These are phyloP conservation scores for Elysia crispata DNA, from an alignment of 2,888 invertebrate genomes.

Conservation along the genomic window DNA sequence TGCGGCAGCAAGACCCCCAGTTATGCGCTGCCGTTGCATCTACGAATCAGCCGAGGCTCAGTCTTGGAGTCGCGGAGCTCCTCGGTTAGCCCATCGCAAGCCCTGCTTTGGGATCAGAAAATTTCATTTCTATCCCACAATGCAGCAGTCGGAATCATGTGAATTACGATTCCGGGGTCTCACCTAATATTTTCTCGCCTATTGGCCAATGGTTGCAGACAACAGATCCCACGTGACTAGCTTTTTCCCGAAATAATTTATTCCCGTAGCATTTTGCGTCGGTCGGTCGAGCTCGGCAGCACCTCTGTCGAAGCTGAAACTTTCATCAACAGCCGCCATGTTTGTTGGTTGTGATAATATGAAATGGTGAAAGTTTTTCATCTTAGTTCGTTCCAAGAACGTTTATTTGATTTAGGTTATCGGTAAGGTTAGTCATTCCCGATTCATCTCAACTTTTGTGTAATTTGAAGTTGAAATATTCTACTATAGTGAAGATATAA, in stretches of 20 bases:
- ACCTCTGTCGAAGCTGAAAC: conserved; percentile 94
- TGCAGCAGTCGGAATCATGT: conserved; percentile 51
- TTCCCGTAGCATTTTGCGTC: conserved; percentile 63
- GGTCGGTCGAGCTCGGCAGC: conserved; percentile 78
- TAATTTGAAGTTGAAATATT: too few relatives aligned
- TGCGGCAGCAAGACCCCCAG: conserved; percentile 42
- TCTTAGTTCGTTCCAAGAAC: conserved; percentile 47
- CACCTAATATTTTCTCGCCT: conserved; percentile 44
- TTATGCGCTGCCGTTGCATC: conserved; percentile 49
- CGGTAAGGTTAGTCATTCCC: conserved; percentile 51
- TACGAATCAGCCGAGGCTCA: conserved; percentile 36
- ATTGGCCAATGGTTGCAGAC: conserved; percentile 55
- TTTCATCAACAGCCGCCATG: conserved; percentile 97
- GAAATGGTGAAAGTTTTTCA: conserved; percentile 49
- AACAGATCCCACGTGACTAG: conserved; percentile 61
- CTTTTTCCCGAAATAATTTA: conserved; percentile 70
- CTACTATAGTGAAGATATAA: too few relatives aligned
- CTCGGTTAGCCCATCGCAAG: background rate
- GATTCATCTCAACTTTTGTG: conserved; percentile 22
- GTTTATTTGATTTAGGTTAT: conserved; percentile 47
- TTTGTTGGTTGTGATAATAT: conserved; percentile 82
- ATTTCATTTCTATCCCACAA: conserved; percentile 56
- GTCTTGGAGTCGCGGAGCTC: conserved; percentile 36
- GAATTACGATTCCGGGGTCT: conserved; percentile 51
- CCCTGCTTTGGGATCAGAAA: conserved; percentile 43